Conservation (phyloP, 2,888 invertebrate genomes). For the Phasia obesa region DNA sequence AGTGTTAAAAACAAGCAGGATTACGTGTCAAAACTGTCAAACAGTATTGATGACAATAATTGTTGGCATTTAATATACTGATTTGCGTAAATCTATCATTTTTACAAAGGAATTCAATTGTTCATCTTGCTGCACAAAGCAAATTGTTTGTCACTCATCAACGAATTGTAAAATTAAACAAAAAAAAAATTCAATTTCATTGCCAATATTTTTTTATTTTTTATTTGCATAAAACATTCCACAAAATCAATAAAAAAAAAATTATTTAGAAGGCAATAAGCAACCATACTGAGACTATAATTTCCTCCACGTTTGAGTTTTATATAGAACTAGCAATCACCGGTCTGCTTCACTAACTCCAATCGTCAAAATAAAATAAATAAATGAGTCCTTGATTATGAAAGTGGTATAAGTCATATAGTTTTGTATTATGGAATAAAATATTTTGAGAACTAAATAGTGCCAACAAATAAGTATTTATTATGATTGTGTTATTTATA, state of each 20-base stretch:
- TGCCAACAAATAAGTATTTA: too few species aligned
- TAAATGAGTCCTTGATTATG: too few species aligned
- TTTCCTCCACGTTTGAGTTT: too few species aligned
- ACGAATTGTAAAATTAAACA: background rate
- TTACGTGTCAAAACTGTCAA: slow-evolving; percentile 44
- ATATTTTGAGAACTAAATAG: too few species aligned
- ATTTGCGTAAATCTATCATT: slow-evolving; percentile 21
- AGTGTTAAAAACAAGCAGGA: background rate
- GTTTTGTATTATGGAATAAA: too few species aligned
- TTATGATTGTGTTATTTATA: too few species aligned
- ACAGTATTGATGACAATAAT: background rate
- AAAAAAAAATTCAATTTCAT: background rate
- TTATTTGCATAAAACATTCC: background rate
- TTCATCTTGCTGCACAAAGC: slow-evolving; percentile 6
- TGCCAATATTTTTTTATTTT: background rate
- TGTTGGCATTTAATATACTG: background rate
- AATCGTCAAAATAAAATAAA: too few species aligned
- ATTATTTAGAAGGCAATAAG: too few species aligned
- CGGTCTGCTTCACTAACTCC: too few species aligned
- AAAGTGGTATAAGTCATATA: too few species aligned
- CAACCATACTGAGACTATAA: background rate
- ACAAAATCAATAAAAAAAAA: background rate
- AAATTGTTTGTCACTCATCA: slow-evolving; percentile 2
- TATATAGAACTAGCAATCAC: too few species aligned
- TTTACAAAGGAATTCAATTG: slow-evolving; percentile 15